Evolutionary conservation across 2,113 vertebrate genomes (phyloP).

Genomic region (Xiphorhynchus elegans): DNA sequence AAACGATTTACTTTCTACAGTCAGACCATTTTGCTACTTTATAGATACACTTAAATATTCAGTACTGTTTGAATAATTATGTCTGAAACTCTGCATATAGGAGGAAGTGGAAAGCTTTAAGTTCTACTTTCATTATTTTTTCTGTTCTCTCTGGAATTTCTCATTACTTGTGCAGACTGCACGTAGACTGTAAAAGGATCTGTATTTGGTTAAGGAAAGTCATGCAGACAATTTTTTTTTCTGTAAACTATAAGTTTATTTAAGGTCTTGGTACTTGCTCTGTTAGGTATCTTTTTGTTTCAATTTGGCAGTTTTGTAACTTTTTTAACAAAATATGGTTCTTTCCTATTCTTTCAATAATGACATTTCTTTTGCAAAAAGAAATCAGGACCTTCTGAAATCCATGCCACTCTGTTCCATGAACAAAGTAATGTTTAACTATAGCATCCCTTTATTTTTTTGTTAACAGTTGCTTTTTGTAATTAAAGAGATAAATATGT

Average conservation of each 20-base stretch:
- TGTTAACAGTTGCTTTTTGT: not conserved
- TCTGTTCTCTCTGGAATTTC: not conserved
- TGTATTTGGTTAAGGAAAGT: not conserved
- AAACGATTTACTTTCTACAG: not conserved
- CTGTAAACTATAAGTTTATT: not conserved
- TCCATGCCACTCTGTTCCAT: not conserved
- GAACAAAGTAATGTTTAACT: not conserved
- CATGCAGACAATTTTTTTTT: not conserved
- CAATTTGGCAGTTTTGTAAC: not conserved
- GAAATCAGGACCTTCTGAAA: not conserved
- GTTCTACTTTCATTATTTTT: not conserved
- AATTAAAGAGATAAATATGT: not conserved
- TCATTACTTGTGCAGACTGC: not conserved
- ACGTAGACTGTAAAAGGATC: not conserved
- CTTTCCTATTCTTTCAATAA: not conserved
- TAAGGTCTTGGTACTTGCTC: not conserved
- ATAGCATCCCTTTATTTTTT: not conserved
- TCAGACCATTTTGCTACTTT: not conserved
- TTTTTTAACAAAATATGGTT: not conserved
- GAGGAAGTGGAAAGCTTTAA: not conserved
- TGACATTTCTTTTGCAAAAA: not conserved
- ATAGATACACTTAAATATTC: not conserved
- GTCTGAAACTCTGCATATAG: not conserved
- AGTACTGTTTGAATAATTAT: not conserved
- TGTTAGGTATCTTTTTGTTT: not conserved